Conservation (phyloP, 1,140 invertebrate genomes). For the Lucilia cuprina region DNA sequence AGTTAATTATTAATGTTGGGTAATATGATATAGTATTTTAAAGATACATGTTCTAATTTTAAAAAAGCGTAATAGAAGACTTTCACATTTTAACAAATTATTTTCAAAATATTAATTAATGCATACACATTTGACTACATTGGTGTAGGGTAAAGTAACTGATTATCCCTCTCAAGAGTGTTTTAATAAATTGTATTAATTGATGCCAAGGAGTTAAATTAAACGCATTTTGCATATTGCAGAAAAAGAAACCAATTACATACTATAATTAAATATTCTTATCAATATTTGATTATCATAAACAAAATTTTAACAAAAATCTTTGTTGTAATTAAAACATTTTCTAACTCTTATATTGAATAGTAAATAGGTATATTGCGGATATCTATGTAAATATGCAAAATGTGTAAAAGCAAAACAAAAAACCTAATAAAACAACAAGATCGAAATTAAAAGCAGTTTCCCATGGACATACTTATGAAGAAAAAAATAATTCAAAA, state of each 20-base stretch:
- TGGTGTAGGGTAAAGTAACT: no score
- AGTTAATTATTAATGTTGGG: no score
- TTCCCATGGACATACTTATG: conserved; percentile 7
- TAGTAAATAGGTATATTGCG: background rate
- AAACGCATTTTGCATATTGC: background rate
- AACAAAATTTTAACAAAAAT: background rate
- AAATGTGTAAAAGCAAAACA: background rate
- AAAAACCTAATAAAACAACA: background rate
- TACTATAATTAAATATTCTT: background rate
- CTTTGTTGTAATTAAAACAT: background rate
- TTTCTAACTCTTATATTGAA: background rate
- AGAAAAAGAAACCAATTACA: no score
- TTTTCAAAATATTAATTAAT: no score
- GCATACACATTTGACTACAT: no score
- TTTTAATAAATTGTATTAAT: background rate
- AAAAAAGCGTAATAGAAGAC: no score
- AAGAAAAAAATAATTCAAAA: background rate
- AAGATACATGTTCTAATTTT: no score
- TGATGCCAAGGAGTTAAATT: background rate
- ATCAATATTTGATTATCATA: background rate
- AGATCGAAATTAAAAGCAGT: background rate
- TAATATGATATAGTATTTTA: no score
- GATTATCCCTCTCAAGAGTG: no score
- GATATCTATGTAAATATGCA: background rate
- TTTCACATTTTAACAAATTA: no score